Evolutionary conservation across 2,113 vertebrate species (phyloP).

Genomic region (Myotis lucifugus): DNA sequence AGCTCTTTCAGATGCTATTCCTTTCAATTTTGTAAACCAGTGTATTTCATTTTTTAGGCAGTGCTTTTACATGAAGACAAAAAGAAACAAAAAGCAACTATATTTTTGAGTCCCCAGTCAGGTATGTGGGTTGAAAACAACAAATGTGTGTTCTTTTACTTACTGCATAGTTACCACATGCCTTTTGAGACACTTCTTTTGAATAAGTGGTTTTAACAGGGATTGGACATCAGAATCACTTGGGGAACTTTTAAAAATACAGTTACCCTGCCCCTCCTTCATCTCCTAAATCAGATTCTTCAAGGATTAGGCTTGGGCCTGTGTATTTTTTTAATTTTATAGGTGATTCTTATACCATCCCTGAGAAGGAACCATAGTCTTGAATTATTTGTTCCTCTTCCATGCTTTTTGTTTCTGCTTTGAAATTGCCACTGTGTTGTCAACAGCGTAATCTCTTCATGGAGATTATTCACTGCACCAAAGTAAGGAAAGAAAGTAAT

Average conservation of each 20-base stretch:
- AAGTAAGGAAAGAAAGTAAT: not conserved
- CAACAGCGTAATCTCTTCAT: not conserved
- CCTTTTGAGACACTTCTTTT: slow-evolving; percentile 49
- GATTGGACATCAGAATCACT: slow-evolving; percentile 17
- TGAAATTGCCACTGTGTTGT: not conserved
- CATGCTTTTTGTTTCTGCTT: slow-evolving; percentile 18
- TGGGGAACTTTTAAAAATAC: not conserved
- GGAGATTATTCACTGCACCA: not conserved
- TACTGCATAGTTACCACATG: slow-evolving; percentile 67
- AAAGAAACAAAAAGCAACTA: slow-evolving; percentile 90
- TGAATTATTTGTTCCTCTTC: not conserved
- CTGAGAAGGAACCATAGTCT: not conserved
- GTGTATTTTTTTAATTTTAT: not conserved
- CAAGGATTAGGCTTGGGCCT: not conserved
- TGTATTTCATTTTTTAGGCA: slow-evolving; percentile 84
- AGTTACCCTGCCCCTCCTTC: not conserved
- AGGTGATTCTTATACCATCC: not conserved
- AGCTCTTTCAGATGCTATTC: slow-evolving; percentile 49
- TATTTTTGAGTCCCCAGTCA: slow-evolving; percentile 92
- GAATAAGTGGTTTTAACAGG: not conserved
- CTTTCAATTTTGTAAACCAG: slow-evolving; percentile 65
- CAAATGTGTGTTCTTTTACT: slow-evolving; percentile 58
- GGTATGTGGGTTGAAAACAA: slow-evolving; percentile 85
- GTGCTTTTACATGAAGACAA: slow-evolving; percentile 88
- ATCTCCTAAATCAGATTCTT: not conserved